phyloP scores from a whole-genome alignment of 2,888 invertebrate species.

The Steinernema hermaphroditum region DNA sequence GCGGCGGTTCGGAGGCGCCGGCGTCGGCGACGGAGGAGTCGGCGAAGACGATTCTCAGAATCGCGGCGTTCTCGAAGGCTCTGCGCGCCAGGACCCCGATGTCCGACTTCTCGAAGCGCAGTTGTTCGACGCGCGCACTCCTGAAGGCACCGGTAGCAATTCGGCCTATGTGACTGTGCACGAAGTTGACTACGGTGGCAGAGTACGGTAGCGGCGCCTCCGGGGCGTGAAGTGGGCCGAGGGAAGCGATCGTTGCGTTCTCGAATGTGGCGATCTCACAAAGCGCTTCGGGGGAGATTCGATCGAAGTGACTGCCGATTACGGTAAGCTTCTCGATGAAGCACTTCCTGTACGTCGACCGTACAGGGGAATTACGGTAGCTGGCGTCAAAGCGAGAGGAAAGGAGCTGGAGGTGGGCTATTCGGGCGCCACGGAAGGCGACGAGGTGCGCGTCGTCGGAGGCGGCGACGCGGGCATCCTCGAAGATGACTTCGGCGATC shows the following conservation, averaged over 20 bases:
- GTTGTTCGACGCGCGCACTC: conserved; percentile 40
- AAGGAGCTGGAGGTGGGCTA: conserved; percentile 22
- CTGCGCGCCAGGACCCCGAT: conserved; percentile 10
- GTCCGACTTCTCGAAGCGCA: conserved; percentile 33
- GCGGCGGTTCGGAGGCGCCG: conserved; percentile 17
- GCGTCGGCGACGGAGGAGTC: conserved; percentile 31
- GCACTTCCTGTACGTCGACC: conserved; percentile 33
- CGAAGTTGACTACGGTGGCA: conserved; percentile 12
- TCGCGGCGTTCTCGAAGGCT: conserved; percentile 33
- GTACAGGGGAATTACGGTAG: not conserved
- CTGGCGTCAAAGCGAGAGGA: conserved; percentile 8
- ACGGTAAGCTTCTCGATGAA: conserved; percentile 32
- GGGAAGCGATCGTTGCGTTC: conserved; percentile 39
- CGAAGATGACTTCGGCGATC: conserved; percentile 45
- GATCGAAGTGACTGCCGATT: conserved; percentile 39
- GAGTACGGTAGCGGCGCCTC: conserved; percentile 20
- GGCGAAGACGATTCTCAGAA: conserved; percentile 23
- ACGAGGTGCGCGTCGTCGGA: conserved; percentile 34
- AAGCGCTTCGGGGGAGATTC: conserved; percentile 34
- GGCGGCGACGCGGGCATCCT: conserved; percentile 39
- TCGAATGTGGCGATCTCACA: conserved; percentile 40
- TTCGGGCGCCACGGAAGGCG: not conserved
- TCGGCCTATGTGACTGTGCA: conserved; percentile 24
- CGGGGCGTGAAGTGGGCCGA: conserved; percentile 29
- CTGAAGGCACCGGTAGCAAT: conserved; percentile 34